These are phyloP conservation scores for Bombus difficillimus DNA, from an alignment of 1,140 invertebrate genomes.

Conservation along the genomic window DNA sequence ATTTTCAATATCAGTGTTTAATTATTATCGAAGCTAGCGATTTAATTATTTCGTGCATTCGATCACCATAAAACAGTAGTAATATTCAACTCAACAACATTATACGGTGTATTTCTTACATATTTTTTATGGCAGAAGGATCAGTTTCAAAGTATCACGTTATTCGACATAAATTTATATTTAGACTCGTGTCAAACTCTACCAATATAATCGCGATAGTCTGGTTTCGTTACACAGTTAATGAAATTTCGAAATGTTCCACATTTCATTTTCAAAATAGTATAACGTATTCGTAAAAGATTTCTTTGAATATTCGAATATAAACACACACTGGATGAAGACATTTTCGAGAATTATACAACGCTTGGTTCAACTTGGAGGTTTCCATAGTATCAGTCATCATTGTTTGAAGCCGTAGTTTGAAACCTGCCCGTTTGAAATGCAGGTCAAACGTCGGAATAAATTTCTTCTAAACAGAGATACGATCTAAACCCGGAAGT, in stretches of 20 bases:
- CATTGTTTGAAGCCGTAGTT: background rate
- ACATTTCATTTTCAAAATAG: too few species aligned
- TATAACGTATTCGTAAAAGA: background rate
- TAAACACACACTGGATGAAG: background rate
- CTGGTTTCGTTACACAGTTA: too few species aligned
- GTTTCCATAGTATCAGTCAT: background rate
- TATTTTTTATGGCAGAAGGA: too few species aligned
- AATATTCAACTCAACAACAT: too few species aligned
- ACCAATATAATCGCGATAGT: background rate
- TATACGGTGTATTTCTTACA: too few species aligned
- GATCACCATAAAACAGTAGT: too few species aligned
- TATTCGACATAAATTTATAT: background rate
- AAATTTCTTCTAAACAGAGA: conserved; percentile 2
- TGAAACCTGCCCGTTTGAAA: background rate
- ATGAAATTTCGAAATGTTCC: background rate
- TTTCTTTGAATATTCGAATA: background rate
- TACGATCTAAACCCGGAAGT: conserved; percentile 22
- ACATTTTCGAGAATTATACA: background rate
- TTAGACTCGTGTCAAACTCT: background rate
- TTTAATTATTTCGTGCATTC: too few species aligned
- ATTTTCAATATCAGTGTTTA: too few species aligned
- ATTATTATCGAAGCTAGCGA: too few species aligned
- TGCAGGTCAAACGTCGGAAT: conserved; percentile 24
- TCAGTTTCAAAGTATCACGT: too few species aligned
- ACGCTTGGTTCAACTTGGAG: background rate